Evolutionary conservation across 1,140 invertebrate species (phyloP).

Genomic region (Octopus bimaculoides): DNA sequence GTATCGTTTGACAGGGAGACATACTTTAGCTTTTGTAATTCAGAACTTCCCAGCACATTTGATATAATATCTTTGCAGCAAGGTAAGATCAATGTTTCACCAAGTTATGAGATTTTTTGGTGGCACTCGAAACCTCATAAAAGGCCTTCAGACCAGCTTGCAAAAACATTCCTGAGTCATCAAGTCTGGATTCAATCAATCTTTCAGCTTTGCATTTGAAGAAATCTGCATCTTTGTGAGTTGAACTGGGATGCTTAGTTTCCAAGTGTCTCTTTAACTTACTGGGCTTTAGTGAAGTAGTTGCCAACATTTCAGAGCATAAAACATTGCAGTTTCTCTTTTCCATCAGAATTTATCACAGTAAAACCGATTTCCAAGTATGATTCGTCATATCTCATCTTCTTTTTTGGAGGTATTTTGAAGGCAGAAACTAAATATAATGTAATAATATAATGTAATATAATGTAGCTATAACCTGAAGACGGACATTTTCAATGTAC

Average conservation of each 20-base stretch:
- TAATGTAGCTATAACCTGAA: constrained; percentile 1
- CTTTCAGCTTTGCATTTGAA: constrained; percentile 1
- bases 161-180: constrained; percentile 7
- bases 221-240: constrained; percentile 4
- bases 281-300: constrained; percentile 4
- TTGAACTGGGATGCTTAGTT: constrained; percentile 4
- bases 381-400: constrained; percentile 7
- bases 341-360: constrained; percentile 7
- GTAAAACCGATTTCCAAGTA: constrained; percentile 4
- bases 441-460: too few relatives aligned
- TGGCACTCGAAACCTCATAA: constrained; percentile 7
- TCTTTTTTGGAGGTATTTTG: constrained; percentile 7
- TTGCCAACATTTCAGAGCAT: constrained; percentile 3
- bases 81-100: background rate
- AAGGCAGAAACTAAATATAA: constrained; percentile 2
- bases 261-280: constrained; percentile 7
- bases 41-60: constrained; percentile 3
- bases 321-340: constrained; percentile 7
- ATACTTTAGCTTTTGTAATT: constrained; percentile 7
- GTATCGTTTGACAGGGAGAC: constrained; percentile 6
- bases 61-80: constrained; percentile 7
- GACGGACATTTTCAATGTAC: constrained; percentile 1
- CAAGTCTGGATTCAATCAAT: constrained; percentile 7
- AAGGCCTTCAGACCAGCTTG: constrained; percentile 6
- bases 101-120: constrained; percentile 7